Evolutionary conservation across 2,888 invertebrate species (phyloP), one percentile per base, ranked within the genome.

Genomic region (Hemicrepidius hirtus): DNA sequence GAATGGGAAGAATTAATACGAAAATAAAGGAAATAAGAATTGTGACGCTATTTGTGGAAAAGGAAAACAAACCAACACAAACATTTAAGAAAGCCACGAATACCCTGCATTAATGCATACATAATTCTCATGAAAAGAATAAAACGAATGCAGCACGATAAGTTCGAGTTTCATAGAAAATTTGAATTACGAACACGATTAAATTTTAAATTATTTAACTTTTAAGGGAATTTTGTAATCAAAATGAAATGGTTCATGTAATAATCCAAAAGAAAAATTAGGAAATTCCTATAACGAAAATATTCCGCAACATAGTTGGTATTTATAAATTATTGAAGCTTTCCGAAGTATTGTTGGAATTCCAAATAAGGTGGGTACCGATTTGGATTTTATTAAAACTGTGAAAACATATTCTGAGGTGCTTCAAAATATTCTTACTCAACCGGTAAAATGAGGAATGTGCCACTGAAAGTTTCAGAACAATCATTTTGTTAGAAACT

Each of bases 401-500:
- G 28, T 53, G 13, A 28, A n/a, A n/a, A 13, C 24, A 53, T 32
- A 53, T 53, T 46, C 53, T 6, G 24, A 21, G 53, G 28, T 21
- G 24, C 12, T 24, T 13, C n/a, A 53, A 28, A 21, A 28, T 53
- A 32, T 53, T 53, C 28, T 6, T 21, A 53, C 53, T 18, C 16
- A 49, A 24, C 49, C 49, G 21, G 21, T 20, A 53, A 53, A 53
- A 44, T 44, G 44, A 21, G 53, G 53, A 53, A 53, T 53, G 53
- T 28, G 53, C 21, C 12, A 32, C 53, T 53, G 28, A 53, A 53
- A 53, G 28, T 53, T 53, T 13, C 16, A 35, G 53, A 66, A 55
- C 50, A 66, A 66, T 66, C 37, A 55, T 66, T 55, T 40, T 35
- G 53, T 55, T 53, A 41, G 41, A 24, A 55, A 24, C 57, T 53